Evolutionary conservation across 2,113 vertebrate genomes (phyloP).

Genomic region (Oreotragus oreotragus): DNA sequence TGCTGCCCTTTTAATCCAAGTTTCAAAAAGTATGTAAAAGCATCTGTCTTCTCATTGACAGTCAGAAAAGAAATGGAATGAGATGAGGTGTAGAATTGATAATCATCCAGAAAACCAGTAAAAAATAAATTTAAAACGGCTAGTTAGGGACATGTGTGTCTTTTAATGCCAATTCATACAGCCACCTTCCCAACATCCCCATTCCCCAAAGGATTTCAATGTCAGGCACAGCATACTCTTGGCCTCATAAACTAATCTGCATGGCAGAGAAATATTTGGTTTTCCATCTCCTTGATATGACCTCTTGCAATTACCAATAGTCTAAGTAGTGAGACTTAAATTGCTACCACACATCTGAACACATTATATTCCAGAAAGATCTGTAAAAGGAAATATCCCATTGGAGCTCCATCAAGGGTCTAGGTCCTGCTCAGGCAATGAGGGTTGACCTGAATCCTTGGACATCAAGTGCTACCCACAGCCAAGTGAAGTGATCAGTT

Average conservation of each 20-base stretch:
- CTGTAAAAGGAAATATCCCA: neutral
- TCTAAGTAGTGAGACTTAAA: neutral
- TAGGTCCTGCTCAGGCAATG: neutral
- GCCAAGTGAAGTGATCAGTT: neutral
- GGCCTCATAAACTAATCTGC: neutral
- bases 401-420: neutral
- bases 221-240: neutral
- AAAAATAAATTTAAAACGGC: neutral
- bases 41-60: neutral
- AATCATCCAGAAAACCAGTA: neutral
- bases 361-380: neutral
- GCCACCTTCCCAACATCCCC: neutral
- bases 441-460: neutral
- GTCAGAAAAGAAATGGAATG: neutral
- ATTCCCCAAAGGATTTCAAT: neutral
- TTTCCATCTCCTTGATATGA: neutral
- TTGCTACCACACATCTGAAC: neutral
- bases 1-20: neutral
- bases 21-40: neutral
- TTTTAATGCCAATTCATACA: neutral
- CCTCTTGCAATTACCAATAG: neutral
- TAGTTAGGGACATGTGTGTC: neutral
- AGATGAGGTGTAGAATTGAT: neutral
- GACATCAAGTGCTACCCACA: neutral
- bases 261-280: neutral